Base-by-base conservation (phyloP, 1,140 invertebrate genomes). In the Eriocheir sinensis region DNA sequence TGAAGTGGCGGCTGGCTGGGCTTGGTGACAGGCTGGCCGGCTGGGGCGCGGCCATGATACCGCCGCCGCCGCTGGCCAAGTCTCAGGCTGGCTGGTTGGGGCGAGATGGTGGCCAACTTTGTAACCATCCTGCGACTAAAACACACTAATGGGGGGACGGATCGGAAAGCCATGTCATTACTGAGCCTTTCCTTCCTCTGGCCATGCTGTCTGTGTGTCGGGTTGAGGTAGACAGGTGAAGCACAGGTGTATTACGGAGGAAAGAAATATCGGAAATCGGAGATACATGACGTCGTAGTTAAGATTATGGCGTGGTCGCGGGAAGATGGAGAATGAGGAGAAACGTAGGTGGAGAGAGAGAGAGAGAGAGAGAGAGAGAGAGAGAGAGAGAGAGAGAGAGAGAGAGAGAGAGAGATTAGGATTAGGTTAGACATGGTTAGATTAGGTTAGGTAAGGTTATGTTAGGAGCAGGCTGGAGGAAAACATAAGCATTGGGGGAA, bases 21-120 rank as follows among this genome's bases (percentile, higher is more conserved):
- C 30, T n/a, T 38, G 30, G 72, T 38, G 44, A 34, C 53, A 32
- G 6, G 17, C 17, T 41, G 41, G 80, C 40, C 36, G 72, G 53
- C n/a, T 21, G 79, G 91, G 91, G 91, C 41, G 91, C 72, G 91
- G 91, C 91, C 91, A 92, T 92, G 38, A 83, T 92, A 40, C 36
- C 27, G 38, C n/a, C 38, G 36, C 53, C 41, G 32, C 89, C 27
- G n/a, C 44, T 32, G 53, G 72, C 30, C 36, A 41, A 30, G 72
- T 81, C 80, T 80, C 21, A 36, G 27, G 48, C 3, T 38, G 4
- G 12, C 83, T 92, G 38, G 92, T 30, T 32, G 30, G 30, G 4
- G 12, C 83, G 83, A 38, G 92, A 41, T 32, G 30, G 30, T 72
- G 60, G 8, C 60, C 8, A 72, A 72, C 60, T n/a, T 72, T 72